These are phyloP conservation scores for Tenebrosternarchus preto DNA, from an alignment of 2,113 vertebrate species.

Conservation along the genomic window DNA sequence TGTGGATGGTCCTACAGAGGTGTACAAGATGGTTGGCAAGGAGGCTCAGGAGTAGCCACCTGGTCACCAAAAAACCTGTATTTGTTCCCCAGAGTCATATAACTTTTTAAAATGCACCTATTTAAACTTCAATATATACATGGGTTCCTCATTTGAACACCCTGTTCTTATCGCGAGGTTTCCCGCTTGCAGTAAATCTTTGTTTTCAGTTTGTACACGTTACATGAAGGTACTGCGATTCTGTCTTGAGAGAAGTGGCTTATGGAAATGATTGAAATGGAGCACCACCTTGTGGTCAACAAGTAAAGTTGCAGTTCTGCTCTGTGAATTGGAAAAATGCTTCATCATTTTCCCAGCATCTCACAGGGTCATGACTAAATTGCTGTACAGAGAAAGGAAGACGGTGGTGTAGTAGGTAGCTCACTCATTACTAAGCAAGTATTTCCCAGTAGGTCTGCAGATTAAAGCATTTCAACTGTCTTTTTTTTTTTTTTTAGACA, in stretches of 20 bases:
- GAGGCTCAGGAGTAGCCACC: slow-evolving; percentile 84
- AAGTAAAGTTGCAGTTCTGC: neutral
- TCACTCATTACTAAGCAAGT: neutral
- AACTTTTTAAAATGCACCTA: neutral
- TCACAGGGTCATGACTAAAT: neutral
- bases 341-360: neutral
- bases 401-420: neutral
- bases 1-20: slow-evolving; percentile 87
- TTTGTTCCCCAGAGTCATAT: neutral
- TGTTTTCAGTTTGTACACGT: no score
- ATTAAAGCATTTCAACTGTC: neutral
- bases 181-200: no score
- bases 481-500: no score
- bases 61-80: slow-evolving; percentile 29
- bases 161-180: no score
- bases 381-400: neutral
- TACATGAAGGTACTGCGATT: neutral
- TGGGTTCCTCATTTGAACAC: neutral
- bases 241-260: neutral
- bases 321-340: neutral
- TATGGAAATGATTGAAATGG: neutral
- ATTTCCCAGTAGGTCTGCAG: slow-evolving; percentile 2
- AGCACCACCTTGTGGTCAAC: slow-evolving; percentile 29
- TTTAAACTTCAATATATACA: neutral
- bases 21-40: slow-evolving; percentile 94